Base-by-base conservation (phyloP, 2,888 invertebrate genomes). In the Heterodera filipjevi region DNA sequence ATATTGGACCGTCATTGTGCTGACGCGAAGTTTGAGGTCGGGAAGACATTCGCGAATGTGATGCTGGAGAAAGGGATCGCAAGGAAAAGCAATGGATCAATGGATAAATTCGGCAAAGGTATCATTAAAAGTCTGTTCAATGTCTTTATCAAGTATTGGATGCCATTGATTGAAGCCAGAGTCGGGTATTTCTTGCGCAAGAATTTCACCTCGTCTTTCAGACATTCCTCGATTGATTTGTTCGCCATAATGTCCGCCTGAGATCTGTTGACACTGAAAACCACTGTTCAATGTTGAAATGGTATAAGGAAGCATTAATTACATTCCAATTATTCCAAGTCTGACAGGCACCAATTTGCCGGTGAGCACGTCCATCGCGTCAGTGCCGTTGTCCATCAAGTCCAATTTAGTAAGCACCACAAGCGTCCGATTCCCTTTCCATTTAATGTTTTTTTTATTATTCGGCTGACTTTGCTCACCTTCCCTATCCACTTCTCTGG, bases 381-480 rank as follows among this genome's bases (percentile, higher is more conserved):
- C 99, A 71, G 99, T 99, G 72, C 95, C 95, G 92, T 96, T 96
- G 92, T 99, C 99, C 99, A 99, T 99, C 88, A 99, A 92, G 92
- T 99, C 99, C 85, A 99, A 92, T 91, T 99, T 99, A 12, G 99
- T 99, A 71, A 99, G 94, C 39, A 99, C 99, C 82, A 97, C 99
- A 79, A 99, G 91, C 0, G 99, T 99, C 83, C 99, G 92, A 66
- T 95, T 92, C 32, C 91, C 91, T 90, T 59, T n/a, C 2, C 0
- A 27, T 12, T 53, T 53, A 53, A n/a, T n/a, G n/a, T 1, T 8
- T 22, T 53, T 53, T 16, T 49, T 0, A 49, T 22, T 16, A 19
- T 3, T 19, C 8, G n/a, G 33, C 8, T 32, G 35, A 19, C 33
- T 74, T 27, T 66, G 75, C 82, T 66, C 79, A 91, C 98, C 98